These are phyloP conservation scores for Drymodes brunneopygia DNA, from an alignment of 2,113 vertebrate genomes.

Conservation along the genomic window DNA sequence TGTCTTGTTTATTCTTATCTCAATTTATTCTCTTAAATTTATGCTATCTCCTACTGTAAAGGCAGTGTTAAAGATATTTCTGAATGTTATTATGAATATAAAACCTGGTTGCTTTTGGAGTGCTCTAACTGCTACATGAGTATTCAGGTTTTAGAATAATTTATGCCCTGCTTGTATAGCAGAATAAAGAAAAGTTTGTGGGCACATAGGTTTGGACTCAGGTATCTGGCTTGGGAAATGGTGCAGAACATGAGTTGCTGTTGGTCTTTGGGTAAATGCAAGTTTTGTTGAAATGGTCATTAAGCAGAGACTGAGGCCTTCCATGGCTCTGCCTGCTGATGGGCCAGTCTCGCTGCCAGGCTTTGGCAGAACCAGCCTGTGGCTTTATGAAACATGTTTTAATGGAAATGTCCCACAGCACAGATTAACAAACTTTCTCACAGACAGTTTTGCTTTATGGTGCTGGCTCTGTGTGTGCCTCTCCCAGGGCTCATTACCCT, in stretches of 20 bases:
- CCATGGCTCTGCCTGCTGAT: neutral
- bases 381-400: constrained; percentile 22
- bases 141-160: neutral
- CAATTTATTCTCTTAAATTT: neutral
- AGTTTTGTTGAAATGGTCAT: neutral
- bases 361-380: neutral
- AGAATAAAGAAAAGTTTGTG: neutral
- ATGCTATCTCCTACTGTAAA: neutral
- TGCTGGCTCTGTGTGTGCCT: neutral
- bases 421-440: neutral
- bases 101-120: neutral
- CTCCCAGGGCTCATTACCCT: neutral
- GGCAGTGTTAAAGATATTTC: neutral
- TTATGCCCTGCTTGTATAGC: neutral
- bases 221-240: neutral
- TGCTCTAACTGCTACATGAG: neutral
- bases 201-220: neutral
- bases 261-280: neutral
- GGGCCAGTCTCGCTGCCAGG: neutral
- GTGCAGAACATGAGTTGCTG: neutral
- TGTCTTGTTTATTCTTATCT: constrained; percentile 1
- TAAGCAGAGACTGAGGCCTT: constrained; percentile 1
- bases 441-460: constrained; percentile 39
- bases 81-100: neutral
- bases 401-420: neutral